phyloP scores from a whole-genome alignment of 2,797 vertebrate species.

The Ptychadena robeensis region DNA sequence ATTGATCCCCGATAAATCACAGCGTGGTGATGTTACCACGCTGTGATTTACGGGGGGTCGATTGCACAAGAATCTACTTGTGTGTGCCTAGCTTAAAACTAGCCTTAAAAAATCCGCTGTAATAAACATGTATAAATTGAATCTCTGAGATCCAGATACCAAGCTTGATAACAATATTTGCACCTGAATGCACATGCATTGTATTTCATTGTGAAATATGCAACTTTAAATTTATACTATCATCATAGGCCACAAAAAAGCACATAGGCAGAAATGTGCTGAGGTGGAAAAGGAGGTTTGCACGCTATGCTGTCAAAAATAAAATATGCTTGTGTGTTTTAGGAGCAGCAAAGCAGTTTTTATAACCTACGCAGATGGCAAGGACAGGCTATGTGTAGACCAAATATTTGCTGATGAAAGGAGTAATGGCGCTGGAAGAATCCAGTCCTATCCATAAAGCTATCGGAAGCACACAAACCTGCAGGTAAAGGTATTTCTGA shows the following conservation, averaged over 20 bases:
- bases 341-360: not conserved
- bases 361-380: not conserved
- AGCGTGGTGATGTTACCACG: too few species aligned
- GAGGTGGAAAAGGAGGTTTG: not conserved
- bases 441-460: too few species aligned
- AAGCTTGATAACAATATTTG: too few species aligned
- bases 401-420: not conserved
- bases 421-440: not conserved
- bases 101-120: not conserved
- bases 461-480: not conserved
- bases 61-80: too few species aligned
- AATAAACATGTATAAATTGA: too few species aligned
- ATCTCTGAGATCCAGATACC: too few species aligned
- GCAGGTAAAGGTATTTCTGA: too few species aligned
- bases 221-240: not conserved
- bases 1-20: too few species aligned
- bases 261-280: conserved; percentile 3
- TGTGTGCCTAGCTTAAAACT: too few species aligned
- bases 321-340: not conserved
- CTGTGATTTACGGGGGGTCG: too few species aligned
- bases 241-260: not conserved
- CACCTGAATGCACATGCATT: not conserved
- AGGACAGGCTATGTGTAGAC: not conserved
- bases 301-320: not conserved
- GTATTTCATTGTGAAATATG: not conserved